These are phyloP conservation scores for Gonioctena quinquepunctata DNA, from an alignment of 1,140 invertebrate genomes.

Conservation along the genomic window DNA sequence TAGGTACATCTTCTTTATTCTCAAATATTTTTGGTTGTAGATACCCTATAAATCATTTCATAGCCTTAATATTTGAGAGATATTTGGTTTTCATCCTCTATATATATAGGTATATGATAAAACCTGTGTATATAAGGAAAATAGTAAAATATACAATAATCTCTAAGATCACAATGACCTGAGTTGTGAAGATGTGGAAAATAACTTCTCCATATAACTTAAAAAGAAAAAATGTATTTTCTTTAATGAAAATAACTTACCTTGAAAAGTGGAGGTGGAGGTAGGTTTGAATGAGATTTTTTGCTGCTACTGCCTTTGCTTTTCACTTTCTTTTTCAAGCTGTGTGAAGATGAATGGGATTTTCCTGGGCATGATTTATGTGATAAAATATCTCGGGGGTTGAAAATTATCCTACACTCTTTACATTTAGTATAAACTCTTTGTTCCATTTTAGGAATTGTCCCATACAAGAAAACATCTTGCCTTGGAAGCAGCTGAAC, in stretches of 20 bases:
- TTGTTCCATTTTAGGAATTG: constrained; percentile 44
- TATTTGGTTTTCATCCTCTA: too few relatives aligned
- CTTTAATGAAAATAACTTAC: constrained; percentile 6
- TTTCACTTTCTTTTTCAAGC: constrained; percentile 42
- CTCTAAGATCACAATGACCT: too few relatives aligned
- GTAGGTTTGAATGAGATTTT: constrained; percentile 23
- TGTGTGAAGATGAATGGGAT: constrained; percentile 22
- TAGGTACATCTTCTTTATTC: too few relatives aligned
- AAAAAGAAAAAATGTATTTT: too few relatives aligned
- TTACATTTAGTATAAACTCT: constrained; percentile 38
- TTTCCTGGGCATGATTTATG: constrained; percentile 38
- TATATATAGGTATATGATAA: too few relatives aligned
- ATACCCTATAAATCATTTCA: too few relatives aligned
- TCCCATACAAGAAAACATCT: constrained; percentile 41
- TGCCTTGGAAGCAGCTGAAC: constrained; percentile 38
- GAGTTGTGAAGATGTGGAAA: too few relatives aligned
- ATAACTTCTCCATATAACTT: too few relatives aligned
- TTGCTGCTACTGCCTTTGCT: constrained; percentile 35
- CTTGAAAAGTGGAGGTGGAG: constrained; percentile 27
- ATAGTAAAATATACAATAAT: too few relatives aligned
- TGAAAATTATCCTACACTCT: constrained; percentile 41
- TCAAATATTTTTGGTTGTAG: too few relatives aligned
- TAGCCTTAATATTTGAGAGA: too few relatives aligned
- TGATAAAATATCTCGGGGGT: constrained; percentile 34
- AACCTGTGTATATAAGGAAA: too few relatives aligned